Conservation (phyloP, 2,888 invertebrate genomes). For the Agelastica alni region DNA sequence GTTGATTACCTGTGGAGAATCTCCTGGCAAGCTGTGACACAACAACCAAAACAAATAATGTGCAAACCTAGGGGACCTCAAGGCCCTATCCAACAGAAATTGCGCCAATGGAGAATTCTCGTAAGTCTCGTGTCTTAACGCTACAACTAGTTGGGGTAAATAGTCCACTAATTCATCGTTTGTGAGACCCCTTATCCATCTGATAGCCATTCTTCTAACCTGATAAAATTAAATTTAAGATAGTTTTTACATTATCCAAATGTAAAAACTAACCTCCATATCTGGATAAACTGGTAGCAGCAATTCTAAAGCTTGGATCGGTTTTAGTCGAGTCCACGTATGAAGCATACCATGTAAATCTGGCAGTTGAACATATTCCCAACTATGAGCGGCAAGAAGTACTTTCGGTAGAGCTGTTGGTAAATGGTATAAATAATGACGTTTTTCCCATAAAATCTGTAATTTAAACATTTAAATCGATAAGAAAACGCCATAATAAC, state of each 20-base stretch:
- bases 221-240: slow-evolving; percentile 72
- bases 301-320: slow-evolving; percentile 88
- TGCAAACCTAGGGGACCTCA: slow-evolving; percentile 87
- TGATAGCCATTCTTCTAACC: slow-evolving; percentile 83
- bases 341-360: slow-evolving; percentile 87
- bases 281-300: slow-evolving; percentile 73
- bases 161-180: slow-evolving; percentile 90
- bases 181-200: slow-evolving; percentile 76
- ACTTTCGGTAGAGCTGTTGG: slow-evolving; percentile 88
- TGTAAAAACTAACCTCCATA: slow-evolving; percentile 58
- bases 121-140: slow-evolving; percentile 86
- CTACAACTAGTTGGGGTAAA: slow-evolving; percentile 92
- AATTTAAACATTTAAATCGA: slow-evolving; percentile 32
- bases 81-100: slow-evolving; percentile 79
- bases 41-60: slow-evolving; percentile 95
- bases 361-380: slow-evolving; percentile 87
- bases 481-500: no score
- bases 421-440: slow-evolving; percentile 83
- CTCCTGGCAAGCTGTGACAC: slow-evolving; percentile 80
- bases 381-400: slow-evolving; percentile 82
- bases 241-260: slow-evolving; percentile 60
- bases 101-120: slow-evolving; percentile 85
- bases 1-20: slow-evolving; percentile 80
- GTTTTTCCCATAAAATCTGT: slow-evolving; percentile 91
- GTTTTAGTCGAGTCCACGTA: slow-evolving; percentile 84